These are phyloP conservation scores for Colossoma macropomum DNA, from an alignment of 2,113 vertebrate genomes.

Conservation along the genomic window DNA sequence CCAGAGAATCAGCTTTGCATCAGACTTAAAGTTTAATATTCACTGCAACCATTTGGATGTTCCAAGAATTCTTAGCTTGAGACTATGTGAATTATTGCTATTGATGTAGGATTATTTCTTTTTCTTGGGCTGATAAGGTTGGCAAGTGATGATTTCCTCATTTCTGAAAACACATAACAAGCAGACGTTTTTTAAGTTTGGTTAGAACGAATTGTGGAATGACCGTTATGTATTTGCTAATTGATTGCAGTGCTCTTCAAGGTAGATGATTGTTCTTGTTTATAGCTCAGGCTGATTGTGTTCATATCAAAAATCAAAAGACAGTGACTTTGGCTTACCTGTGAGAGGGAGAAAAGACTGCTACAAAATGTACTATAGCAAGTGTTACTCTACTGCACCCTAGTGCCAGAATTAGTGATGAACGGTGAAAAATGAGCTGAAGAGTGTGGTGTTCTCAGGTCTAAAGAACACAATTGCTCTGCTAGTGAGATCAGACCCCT, in stretches of 20 bases:
- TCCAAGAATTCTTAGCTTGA: neutral
- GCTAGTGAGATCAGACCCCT: neutral
- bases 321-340: neutral
- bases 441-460: neutral
- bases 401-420: neutral
- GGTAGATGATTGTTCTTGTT: neutral
- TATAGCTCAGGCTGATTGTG: neutral
- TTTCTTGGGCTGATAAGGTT: neutral
- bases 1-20: neutral
- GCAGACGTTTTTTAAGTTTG: neutral
- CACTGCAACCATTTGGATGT: neutral
- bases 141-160: neutral
- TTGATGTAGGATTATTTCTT: neutral
- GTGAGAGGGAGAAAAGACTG: neutral
- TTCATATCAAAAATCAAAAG: neutral
- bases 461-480: neutral
- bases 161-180: neutral
- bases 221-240: neutral
- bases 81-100: neutral
- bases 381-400: conserved; percentile 3
- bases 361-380: neutral
- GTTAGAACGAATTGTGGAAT: neutral
- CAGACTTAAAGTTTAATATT: neutral
- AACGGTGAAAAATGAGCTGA: neutral
- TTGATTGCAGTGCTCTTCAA: neutral